Evolutionary conservation across 2,113 vertebrate species (phyloP).

Genomic region (Atherinomorus stipes): DNA sequence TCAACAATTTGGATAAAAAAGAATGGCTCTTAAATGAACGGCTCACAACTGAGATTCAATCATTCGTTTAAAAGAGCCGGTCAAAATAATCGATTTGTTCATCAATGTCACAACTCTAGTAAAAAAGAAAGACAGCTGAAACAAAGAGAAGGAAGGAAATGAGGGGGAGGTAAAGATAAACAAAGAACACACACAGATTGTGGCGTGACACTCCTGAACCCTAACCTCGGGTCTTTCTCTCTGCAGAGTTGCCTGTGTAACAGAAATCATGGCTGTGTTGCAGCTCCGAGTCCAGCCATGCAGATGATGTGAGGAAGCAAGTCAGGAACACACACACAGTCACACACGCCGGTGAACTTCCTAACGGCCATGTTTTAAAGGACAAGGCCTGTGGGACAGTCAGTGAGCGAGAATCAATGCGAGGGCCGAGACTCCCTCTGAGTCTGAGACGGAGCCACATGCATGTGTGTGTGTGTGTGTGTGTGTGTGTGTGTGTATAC

Average conservation of each 20-base stretch:
- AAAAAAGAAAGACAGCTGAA: neutral
- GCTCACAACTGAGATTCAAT: no score
- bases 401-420: conserved; percentile 78
- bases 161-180: neutral
- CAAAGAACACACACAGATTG: conserved; percentile 8
- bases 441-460: conserved; percentile 42
- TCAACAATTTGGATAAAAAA: no score
- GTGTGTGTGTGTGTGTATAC: conserved; percentile 11
- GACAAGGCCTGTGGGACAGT: conserved; percentile 76
- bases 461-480: conserved; percentile 10
- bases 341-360: conserved; percentile 46
- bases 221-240: conserved; percentile 9
- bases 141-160: conserved; percentile 3
- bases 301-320: conserved; percentile 63
- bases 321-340: conserved; percentile 46
- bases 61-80: no score
- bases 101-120: no score
- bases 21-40: no score
- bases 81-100: no score
- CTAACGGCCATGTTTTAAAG: conserved; percentile 73
- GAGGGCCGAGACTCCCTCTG: conserved; percentile 47
- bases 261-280: conserved; percentile 75
- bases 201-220: conserved; percentile 24
- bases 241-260: conserved; percentile 48
- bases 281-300: conserved; percentile 63